phyloP scores from a whole-genome alignment of 2,797 vertebrate species.

The Enoplosus armatus region DNA sequence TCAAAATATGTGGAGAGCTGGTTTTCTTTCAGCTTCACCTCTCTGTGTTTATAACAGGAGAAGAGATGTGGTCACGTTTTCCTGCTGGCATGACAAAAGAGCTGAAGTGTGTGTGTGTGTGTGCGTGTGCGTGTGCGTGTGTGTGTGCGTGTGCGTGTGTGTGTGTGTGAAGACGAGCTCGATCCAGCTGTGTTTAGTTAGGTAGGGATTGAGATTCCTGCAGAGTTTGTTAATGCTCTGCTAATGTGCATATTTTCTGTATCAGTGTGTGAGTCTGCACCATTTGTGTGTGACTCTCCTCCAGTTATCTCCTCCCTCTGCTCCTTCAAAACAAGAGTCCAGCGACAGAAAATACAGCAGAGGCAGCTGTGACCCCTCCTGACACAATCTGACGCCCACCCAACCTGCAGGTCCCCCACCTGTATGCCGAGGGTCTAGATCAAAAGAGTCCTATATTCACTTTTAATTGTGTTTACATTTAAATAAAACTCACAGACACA shows the following conservation, averaged over 20 bases:
- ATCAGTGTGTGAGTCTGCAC: constrained; percentile 12
- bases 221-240: constrained; percentile 37
- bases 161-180: not conserved
- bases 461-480: not conserved
- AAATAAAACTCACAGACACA: constrained; percentile 1
- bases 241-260: constrained; percentile 48
- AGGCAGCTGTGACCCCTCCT: not conserved
- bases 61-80: not conserved
- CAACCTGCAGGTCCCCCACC: not conserved
- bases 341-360: not conserved
- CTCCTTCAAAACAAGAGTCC: constrained; percentile 41
- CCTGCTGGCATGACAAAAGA: not conserved
- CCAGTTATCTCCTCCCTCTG: constrained; percentile 25
- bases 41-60: not conserved
- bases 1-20: no score
- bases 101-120: not conserved
- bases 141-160: no score
- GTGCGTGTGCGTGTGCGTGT: no score
- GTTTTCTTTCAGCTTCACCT: not conserved
- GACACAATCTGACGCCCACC: constrained; percentile 34
- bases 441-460: not conserved
- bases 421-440: not conserved
- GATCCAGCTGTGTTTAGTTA: constrained; percentile 75
- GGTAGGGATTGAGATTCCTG: constrained; percentile 43
- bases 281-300: constrained; percentile 25